These are phyloP conservation scores for Leucoraja ocellata DNA, from an alignment of 2,797 vertebrate species.

Conservation along the genomic window DNA sequence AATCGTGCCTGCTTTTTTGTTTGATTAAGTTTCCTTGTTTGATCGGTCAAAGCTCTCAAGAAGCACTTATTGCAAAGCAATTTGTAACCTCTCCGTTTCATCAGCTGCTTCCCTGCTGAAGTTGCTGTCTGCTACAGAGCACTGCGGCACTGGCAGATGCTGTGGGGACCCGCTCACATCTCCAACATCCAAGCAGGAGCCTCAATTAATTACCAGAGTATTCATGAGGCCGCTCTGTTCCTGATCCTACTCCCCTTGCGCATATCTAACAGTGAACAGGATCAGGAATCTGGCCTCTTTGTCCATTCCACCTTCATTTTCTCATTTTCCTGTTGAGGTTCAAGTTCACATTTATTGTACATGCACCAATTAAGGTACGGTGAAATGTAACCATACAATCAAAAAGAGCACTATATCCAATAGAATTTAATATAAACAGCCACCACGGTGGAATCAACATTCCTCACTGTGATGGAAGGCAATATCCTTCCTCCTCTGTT, in stretches of 20 bases:
- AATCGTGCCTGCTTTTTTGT: constrained; percentile 10
- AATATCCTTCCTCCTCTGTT: too few species aligned
- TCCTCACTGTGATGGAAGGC: too few species aligned
- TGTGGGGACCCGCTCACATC: not conserved
- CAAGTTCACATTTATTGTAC: too few species aligned
- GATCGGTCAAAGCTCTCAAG: not conserved
- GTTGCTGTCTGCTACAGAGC: not conserved
- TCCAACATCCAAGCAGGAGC: not conserved
- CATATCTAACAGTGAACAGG: not conserved
- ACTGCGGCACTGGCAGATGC: not conserved
- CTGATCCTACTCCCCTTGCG: not conserved
- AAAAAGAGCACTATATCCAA: too few species aligned
- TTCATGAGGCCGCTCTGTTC: not conserved
- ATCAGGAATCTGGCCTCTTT: not conserved
- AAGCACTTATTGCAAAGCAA: not conserved
- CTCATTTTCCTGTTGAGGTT: not conserved
- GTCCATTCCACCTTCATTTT: not conserved
- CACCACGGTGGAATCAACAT: too few species aligned
- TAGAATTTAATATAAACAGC: too few species aligned
- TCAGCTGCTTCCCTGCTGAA: not conserved
- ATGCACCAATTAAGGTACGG: too few species aligned
- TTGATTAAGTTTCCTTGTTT: not conserved
- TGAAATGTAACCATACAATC: too few species aligned
- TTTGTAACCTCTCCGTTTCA: not conserved
- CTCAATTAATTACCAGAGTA: not conserved